Evolutionary conservation across 2,113 vertebrate genomes (phyloP).

Genomic region (Mastomys natalensis): DNA sequence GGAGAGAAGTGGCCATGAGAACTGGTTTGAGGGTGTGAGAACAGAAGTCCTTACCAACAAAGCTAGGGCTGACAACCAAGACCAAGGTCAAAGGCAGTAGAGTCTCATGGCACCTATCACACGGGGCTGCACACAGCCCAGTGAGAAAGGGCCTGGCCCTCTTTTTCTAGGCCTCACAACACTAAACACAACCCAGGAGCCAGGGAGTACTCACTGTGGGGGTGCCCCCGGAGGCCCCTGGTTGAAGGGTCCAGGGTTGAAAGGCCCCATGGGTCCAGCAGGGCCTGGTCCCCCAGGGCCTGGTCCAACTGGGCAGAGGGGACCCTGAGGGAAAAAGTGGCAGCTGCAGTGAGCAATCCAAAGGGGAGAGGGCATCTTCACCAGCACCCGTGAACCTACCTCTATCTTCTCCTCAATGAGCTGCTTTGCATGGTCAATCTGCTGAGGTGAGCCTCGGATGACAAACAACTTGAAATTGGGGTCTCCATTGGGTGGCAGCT

Average conservation of each 20-base stretch:
- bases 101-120: background rate
- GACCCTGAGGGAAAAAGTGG: slow-evolving; percentile 85
- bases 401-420: slow-evolving; percentile 97
- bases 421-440: slow-evolving; percentile 96
- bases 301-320: slow-evolving; percentile 92
- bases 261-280: slow-evolving; percentile 93
- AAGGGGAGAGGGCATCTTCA: fast-evolving
- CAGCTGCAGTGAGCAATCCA: background rate
- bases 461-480: slow-evolving; percentile 95
- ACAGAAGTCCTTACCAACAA: background rate
- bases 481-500: slow-evolving; percentile 94
- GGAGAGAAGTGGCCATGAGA: background rate
- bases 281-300: slow-evolving; percentile 91
- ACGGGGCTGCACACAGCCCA: background rate
- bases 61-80: background rate
- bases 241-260: slow-evolving; percentile 94
- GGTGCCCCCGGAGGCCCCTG: slow-evolving; percentile 93
- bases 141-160: background rate
- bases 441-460: slow-evolving; percentile 93
- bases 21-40: background rate
- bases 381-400: slow-evolving; percentile 79
- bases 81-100: background rate
- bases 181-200: background rate
- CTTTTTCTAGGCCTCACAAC: background rate
- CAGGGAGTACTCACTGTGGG: slow-evolving; percentile 90